phyloP scores from a whole-genome alignment of 2,113 vertebrate genomes.

The Brienomyrus longianalis region DNA sequence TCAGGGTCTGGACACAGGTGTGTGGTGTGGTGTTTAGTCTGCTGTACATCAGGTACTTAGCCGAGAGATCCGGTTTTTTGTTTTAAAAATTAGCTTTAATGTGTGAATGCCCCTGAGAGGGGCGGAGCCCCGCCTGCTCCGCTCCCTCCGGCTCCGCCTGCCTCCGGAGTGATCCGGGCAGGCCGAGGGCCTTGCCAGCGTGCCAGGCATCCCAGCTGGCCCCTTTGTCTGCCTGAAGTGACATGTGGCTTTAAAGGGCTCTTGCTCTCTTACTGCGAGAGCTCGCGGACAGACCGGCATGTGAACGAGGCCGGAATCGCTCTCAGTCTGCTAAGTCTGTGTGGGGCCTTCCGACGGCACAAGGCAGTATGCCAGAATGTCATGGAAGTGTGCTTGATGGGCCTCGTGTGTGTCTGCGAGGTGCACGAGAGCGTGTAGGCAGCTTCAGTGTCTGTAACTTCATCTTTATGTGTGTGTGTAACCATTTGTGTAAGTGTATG shows the following conservation, averaged over 20 bases:
- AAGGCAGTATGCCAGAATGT: constrained; percentile 35
- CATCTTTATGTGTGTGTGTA: constrained; percentile 37
- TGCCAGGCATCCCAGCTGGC: constrained; percentile 68
- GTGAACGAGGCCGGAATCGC: constrained; percentile 69
- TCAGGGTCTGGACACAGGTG: background rate
- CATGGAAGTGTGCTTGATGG: background rate
- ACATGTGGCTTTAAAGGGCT: constrained; percentile 64
- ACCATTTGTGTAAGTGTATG: constrained; percentile 30
- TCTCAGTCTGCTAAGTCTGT: constrained; percentile 68
- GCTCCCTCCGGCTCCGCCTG: background rate
- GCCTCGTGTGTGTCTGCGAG: background rate
- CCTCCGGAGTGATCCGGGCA: background rate
- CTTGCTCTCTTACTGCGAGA: constrained; percentile 70
- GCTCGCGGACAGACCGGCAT: constrained; percentile 65
- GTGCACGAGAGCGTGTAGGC: background rate
- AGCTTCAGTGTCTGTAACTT: constrained; percentile 22
- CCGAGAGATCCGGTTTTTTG: background rate
- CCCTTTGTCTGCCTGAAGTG: constrained; percentile 48
- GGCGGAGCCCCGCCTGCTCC: background rate
- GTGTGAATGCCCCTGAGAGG: background rate
- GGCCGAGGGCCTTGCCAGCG: constrained; percentile 48
- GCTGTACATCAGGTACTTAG: background rate
- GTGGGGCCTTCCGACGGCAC: constrained; percentile 60
- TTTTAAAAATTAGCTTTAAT: background rate
- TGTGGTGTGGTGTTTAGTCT: background rate